Evolutionary conservation across 2,888 invertebrate species (phyloP).

Genomic region (Clepsis dumicolana): DNA sequence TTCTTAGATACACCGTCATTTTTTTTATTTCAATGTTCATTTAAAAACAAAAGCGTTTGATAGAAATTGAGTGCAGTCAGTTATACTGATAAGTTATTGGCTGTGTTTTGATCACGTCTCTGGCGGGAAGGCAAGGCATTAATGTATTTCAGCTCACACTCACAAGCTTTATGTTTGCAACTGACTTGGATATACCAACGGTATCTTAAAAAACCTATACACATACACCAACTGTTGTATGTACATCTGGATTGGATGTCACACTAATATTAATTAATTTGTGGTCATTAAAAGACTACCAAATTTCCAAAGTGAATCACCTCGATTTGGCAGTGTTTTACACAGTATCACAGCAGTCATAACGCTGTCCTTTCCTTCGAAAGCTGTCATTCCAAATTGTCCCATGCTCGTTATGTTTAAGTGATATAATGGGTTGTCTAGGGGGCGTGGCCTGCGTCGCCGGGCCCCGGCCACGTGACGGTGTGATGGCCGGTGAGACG

Average conservation of each 20-base stretch:
- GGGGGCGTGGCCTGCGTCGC: conserved; percentile 75
- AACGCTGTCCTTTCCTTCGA: not conserved
- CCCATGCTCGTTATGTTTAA: conserved; percentile 46
- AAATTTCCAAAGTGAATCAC: not conserved
- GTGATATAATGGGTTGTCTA: conserved; percentile 70
- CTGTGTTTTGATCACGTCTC: conserved; percentile 8
- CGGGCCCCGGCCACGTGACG: conserved; percentile 81
- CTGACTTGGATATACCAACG: conserved; percentile 4
- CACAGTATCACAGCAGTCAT: not conserved
- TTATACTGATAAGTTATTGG: not conserved
- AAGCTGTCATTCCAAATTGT: conserved; percentile 40
- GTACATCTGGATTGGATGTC: not conserved
- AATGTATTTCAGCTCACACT: conserved; percentile 1
- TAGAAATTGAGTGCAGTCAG: conserved; percentile 11
- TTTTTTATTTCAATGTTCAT: conserved; percentile 54
- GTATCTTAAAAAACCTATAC: not conserved
- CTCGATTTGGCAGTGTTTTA: not conserved
- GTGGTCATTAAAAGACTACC: not conserved
- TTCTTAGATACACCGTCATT: conserved; percentile 73
- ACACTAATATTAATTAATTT: not conserved
- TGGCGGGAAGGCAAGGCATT: conserved; percentile 1
- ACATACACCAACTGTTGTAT: not conserved
- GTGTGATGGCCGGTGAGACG: conserved; percentile 84
- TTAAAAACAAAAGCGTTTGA: not conserved
- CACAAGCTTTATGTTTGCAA: conserved; percentile 19